These are phyloP conservation scores for Hypena proboscidalis DNA, from an alignment of 2,888 invertebrate species.

Conservation along the genomic window DNA sequence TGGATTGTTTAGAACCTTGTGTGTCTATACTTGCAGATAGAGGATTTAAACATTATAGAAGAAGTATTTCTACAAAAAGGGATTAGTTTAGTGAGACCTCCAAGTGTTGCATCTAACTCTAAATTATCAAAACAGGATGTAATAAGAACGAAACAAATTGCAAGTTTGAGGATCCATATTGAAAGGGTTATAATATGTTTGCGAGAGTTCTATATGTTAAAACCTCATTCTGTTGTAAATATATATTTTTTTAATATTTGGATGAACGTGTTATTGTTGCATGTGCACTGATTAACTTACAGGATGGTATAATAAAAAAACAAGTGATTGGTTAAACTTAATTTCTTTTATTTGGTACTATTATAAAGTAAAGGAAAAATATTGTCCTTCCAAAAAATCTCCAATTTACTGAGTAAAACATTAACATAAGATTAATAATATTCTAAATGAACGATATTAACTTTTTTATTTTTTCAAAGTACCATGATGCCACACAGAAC, in stretches of 20 bases:
- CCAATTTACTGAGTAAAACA: no score
- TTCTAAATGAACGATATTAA: no score
- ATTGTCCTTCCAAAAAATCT: no score
- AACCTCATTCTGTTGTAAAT: conserved; percentile 11
- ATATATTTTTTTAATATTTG: conserved; percentile 10
- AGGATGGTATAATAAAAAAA: conserved; percentile 20
- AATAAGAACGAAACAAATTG: conserved; percentile 7
- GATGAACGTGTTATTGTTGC: conserved; percentile 33
- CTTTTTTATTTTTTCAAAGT: no score
- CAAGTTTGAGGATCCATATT: conserved; percentile 6
- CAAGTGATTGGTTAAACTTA: no score
- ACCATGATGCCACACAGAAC: no score
- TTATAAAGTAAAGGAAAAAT: no score
- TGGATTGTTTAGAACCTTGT: conserved; percentile 1
- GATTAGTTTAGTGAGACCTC: conserved; percentile 7
- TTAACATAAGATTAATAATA: no score
- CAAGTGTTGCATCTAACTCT: not conserved
- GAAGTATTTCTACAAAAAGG: no score
- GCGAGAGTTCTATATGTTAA: conserved; percentile 10
- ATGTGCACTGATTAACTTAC: conserved; percentile 37
- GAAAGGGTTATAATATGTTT: conserved; percentile 6
- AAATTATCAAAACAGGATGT: conserved; percentile 7
- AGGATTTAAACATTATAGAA: conserved; percentile 3
- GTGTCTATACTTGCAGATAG: conserved; percentile 3
- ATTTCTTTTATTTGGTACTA: no score